These are phyloP conservation scores for Pogonomyrmex barbatus DNA, from an alignment of 1,140 invertebrate species.

Conservation along the genomic window DNA sequence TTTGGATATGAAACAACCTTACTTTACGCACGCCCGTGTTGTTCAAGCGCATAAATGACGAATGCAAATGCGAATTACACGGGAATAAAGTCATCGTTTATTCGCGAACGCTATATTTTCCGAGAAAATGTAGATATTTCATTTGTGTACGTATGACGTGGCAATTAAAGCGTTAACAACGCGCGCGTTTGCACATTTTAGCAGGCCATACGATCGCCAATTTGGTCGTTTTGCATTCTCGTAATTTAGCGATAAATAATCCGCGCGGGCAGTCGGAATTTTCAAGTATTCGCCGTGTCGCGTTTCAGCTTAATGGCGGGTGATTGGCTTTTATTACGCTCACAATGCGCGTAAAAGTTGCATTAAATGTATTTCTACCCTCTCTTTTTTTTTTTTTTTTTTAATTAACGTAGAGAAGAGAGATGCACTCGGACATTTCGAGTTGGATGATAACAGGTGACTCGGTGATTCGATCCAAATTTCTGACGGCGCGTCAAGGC, in stretches of 20 bases:
- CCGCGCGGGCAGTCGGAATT: slow-evolving; percentile 10
- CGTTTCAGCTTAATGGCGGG: slow-evolving; percentile 22
- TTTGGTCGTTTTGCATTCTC: slow-evolving; percentile 22
- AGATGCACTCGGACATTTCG: not conserved
- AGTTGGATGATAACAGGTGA: not conserved
- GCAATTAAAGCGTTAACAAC: slow-evolving; percentile 34
- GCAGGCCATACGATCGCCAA: slow-evolving; percentile 2
- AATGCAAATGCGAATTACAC: slow-evolving; percentile 37
- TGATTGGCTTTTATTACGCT: slow-evolving; percentile 12
- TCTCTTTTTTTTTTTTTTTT: no score
- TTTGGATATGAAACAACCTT: not conserved
- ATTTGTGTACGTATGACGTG: slow-evolving; percentile 13
- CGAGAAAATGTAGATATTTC: slow-evolving; percentile 7
- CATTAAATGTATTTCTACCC: not conserved
- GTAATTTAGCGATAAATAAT: slow-evolving; percentile 54
- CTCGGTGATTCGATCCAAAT: not conserved
- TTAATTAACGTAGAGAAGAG: not conserved
- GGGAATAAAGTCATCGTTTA: slow-evolving; percentile 36
- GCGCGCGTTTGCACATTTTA: slow-evolving; percentile 34
- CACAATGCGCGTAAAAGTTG: not conserved
- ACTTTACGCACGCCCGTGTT: not conserved
- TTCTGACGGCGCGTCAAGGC: not conserved
- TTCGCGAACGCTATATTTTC: not conserved
- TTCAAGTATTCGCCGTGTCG: slow-evolving; percentile 20
- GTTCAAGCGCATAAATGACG: slow-evolving; percentile 1